A percentile compares a stretch with the other conserved stretches of the same genome.
phyloP scores from a whole-genome alignment of 2,888 invertebrate species.

The Drosophila recens region DNA sequence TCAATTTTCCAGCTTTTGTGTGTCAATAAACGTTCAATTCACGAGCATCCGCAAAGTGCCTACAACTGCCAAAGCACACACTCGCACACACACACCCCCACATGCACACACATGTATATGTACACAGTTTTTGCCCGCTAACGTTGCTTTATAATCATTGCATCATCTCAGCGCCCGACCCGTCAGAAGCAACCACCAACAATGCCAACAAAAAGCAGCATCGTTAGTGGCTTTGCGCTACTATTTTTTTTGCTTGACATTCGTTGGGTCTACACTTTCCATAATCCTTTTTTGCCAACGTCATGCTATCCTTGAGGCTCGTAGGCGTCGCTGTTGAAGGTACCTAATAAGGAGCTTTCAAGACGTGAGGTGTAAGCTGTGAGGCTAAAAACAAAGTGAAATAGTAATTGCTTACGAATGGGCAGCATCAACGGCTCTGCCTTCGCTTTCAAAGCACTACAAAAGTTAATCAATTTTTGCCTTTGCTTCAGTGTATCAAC shows the following conservation, averaged over 20 bases:
- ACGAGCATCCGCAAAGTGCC: slow-evolving; percentile 78
- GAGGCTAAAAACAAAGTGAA: slow-evolving; percentile 45
- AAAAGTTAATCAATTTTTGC: slow-evolving; percentile 70
- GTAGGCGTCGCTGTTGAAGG: slow-evolving; percentile 46
- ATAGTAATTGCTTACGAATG: slow-evolving; percentile 41
- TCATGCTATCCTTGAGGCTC: slow-evolving; percentile 6
- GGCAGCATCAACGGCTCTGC: slow-evolving; percentile 19
- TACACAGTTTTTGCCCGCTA: slow-evolving; percentile 46
- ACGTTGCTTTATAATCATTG: slow-evolving; percentile 76
- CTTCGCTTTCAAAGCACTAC: slow-evolving; percentile 2
- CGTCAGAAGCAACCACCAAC: slow-evolving; percentile 46
- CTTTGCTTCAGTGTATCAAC: slow-evolving; percentile 26
- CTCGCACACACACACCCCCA: slow-evolving; percentile 1
- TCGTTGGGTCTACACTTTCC: slow-evolving; percentile 25
- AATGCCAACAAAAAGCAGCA: slow-evolving; percentile 65
- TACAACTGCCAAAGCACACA: slow-evolving; percentile 70
- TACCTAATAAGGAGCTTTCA: slow-evolving; percentile 59
- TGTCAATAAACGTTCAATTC: slow-evolving; percentile 81
- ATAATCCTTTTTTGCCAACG: slow-evolving; percentile 12
- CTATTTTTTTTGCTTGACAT: slow-evolving; percentile 45
- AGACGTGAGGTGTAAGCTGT: slow-evolving; percentile 26
- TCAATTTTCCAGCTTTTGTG: slow-evolving; percentile 80
- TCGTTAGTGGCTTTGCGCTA: slow-evolving; percentile 71
- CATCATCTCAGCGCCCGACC: slow-evolving; percentile 37
- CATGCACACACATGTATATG: slow-evolving; percentile 17